phyloP scores from a whole-genome alignment of 2,113 vertebrate genomes.

The Coptodon rendalli region DNA sequence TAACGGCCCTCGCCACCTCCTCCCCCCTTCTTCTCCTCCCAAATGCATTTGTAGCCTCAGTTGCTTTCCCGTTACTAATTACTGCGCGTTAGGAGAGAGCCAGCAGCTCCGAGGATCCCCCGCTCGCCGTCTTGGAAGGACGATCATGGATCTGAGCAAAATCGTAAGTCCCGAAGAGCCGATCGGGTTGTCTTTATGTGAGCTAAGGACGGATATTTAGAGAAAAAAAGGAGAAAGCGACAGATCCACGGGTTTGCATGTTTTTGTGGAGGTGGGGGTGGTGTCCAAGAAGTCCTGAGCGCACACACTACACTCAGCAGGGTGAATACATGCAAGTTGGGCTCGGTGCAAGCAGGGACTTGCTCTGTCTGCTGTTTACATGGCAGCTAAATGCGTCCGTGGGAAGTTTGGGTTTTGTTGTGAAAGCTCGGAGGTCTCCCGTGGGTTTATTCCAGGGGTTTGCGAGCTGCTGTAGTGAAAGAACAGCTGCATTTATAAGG shows the following conservation, averaged over 20 bases:
- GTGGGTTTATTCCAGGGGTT: background rate
- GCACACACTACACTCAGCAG: background rate
- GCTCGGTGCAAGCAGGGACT: slow-evolving; percentile 9
- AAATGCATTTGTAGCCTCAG: slow-evolving; percentile 41
- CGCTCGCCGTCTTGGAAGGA: background rate
- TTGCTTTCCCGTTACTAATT: slow-evolving; percentile 44
- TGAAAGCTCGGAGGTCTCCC: background rate
- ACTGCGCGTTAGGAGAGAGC: slow-evolving; percentile 20
- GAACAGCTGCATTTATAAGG: background rate
- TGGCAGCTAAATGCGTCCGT: background rate
- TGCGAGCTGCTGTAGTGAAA: background rate
- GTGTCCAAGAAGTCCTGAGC: slow-evolving; percentile 21
- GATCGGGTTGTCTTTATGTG: background rate
- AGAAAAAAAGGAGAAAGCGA: background rate
- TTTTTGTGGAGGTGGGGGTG: slow-evolving; percentile 26
- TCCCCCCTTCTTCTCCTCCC: slow-evolving; percentile 23
- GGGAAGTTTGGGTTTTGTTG: slow-evolving; percentile 30
- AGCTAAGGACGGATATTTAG: background rate
- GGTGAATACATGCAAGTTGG: slow-evolving; percentile 9
- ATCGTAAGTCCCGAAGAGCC: slow-evolving; percentile 62
- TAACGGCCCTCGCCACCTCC: slow-evolving; percentile 51
- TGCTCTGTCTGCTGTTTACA: background rate
- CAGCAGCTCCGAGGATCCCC: slow-evolving; percentile 7
- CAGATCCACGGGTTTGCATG: background rate
- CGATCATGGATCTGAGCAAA: slow-evolving; percentile 73